Percentiles rank a stretch among this genome's conserved stretches.
Evolutionary conservation across 2,113 vertebrate species (phyloP).

Genomic region (Callipepla californica): DNA sequence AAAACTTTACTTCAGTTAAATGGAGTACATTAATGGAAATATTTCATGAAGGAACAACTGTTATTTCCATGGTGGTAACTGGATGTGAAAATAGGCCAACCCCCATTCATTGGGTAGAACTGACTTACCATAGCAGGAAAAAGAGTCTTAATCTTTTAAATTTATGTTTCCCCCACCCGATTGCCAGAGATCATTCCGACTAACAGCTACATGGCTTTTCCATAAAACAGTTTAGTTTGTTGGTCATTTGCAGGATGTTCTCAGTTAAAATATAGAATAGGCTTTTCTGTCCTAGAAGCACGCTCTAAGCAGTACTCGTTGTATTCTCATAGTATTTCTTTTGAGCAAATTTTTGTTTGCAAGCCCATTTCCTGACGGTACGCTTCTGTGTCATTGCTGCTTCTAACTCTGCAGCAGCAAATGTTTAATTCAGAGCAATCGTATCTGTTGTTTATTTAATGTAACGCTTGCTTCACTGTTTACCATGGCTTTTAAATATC

Average conservation of each 20-base stretch:
- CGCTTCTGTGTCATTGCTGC: fast-evolving
- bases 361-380: neutral
- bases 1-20: constrained; percentile 47
- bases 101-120: neutral
- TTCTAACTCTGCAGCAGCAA: neutral
- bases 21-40: constrained; percentile 11
- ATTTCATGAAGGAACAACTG: constrained; percentile 65
- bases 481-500: neutral
- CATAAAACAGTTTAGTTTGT: neutral
- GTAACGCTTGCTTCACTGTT: neutral
- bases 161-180: neutral
- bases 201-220: neutral
- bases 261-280: neutral
- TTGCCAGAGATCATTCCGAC: neutral
- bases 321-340: neutral
- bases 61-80: constrained; percentile 44
- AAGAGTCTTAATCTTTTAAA: neutral
- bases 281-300: neutral
- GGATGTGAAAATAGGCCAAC: constrained; percentile 27
- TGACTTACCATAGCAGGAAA: neutral
- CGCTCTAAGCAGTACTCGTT: neutral
- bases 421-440: neutral
- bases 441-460: neutral
- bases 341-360: neutral
- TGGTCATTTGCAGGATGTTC: neutral